Evolutionary conservation across 2,797 vertebrate species (phyloP).

Genomic region (Coendou prehensilis): DNA sequence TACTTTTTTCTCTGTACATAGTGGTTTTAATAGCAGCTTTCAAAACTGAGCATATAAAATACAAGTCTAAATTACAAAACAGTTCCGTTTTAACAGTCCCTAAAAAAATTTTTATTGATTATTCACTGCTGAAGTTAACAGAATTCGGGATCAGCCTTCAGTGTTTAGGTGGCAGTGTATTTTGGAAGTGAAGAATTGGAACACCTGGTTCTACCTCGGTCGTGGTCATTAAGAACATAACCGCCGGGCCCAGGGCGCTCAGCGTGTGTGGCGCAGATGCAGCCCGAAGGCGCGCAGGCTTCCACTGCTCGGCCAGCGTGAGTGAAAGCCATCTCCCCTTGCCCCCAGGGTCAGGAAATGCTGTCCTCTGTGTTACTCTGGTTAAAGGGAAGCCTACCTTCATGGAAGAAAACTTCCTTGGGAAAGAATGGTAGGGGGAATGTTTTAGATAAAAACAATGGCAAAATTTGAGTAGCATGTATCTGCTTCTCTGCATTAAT

Average conservation of each 20-base stretch:
- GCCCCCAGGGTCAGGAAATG: not conserved
- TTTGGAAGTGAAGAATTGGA: not conserved
- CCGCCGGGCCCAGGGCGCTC: not conserved
- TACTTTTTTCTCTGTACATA: conserved; percentile 75
- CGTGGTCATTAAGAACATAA: not conserved
- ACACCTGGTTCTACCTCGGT: not conserved
- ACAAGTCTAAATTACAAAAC: conserved; percentile 24
- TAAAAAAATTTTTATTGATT: not conserved
- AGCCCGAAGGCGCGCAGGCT: rapidly evolving
- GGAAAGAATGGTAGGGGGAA: not conserved
- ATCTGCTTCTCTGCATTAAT: not conserved
- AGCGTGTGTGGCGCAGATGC: not conserved
- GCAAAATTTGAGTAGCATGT: not conserved
- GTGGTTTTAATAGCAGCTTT: conserved; percentile 74
- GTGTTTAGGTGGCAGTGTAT: not conserved
- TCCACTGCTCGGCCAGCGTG: not conserved
- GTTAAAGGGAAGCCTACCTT: conserved; percentile 15
- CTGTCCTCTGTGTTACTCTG: not conserved
- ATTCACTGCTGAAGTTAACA: not conserved
- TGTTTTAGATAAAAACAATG: conserved; percentile 20
- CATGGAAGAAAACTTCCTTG: not conserved
- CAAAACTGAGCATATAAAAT: conserved; percentile 51
- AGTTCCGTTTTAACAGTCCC: not conserved
- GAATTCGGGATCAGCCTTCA: not conserved
- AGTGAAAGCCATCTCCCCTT: not conserved